Evolutionary conservation across 1,140 invertebrate genomes (phyloP), one percentile per base, ranked within the genome.

Genomic region (Sycobia sp.): DNA sequence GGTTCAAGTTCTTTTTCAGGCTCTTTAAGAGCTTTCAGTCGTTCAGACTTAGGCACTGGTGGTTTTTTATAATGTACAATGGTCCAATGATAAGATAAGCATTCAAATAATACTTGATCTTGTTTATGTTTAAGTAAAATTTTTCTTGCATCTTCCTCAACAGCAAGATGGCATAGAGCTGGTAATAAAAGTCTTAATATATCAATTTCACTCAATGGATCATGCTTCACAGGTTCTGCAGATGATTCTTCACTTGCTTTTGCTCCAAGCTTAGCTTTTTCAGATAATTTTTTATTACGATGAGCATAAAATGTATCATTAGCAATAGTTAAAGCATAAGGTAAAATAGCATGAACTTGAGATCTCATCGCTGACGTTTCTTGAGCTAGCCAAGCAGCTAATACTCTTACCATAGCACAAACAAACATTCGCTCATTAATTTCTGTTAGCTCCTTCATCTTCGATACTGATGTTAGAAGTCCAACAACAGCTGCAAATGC

Each of bases 311-410:
- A 93, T 1, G 90, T 90, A 68, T 93, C 91, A 82, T 94, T 93
- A 10, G 89, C 89, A 29, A 93, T 72, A 25, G 87, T 85, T 38
- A 95, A 83, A 65, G 94, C 87, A 74, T 88, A 94, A 4, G 92
- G 92, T 16, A 94, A 74, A 8, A 94, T 76, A 22, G 88, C 85
- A 72, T 92, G 92, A 29, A 96, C 86, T 75, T 93, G 91, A 36
- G 90, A 84, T 38, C 91, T 86, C 86, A 95, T 90, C 9, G 93
- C 91, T n/a, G 89, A 89, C 1, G 93, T 94, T 82, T 97, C 95
- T 82, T 95, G 93, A 3, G 92, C 91, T 67, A 97, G 78, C 94
- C 94, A 96, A 22, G 91, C 89, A 34, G 91, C 88, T 32, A 96
- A 74, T 22, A 95, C 90, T 69, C 93, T 82, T 4, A 96, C 88